Percentiles rank a stretch among this genome's conserved stretches.
Conservation (phyloP, 2,888 invertebrate genomes). For the Lochmaea crataegi region DNA sequence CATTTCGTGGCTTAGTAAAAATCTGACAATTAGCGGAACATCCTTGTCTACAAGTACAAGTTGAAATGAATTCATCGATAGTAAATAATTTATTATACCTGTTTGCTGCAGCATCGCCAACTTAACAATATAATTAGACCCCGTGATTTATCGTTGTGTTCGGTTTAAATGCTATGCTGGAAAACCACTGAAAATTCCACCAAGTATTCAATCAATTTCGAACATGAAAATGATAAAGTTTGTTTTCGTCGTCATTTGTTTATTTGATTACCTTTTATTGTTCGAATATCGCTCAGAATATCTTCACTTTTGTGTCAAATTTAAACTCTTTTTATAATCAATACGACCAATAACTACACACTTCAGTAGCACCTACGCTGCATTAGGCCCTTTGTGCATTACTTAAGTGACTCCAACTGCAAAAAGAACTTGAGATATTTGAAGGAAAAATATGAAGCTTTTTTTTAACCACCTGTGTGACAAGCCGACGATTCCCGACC, state of each 20-base stretch:
- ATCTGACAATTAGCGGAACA: conserved; percentile 37
- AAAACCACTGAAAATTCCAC: not conserved
- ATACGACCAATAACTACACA: not conserved
- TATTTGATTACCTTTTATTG: too few relatives aligned
- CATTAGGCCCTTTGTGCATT: not conserved
- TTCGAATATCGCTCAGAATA: too few relatives aligned
- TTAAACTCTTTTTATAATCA: too few relatives aligned
- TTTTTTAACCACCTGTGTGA: too few relatives aligned
- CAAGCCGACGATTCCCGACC: too few relatives aligned
- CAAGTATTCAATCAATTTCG: not conserved
- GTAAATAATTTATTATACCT: conserved; percentile 45
- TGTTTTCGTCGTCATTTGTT: not conserved
- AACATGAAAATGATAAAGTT: not conserved
- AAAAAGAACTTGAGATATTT: too few relatives aligned
- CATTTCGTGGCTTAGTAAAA: conserved; percentile 5
- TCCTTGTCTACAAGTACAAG: conserved; percentile 34
- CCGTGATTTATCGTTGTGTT: conserved; percentile 43
- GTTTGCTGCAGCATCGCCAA: conserved; percentile 43
- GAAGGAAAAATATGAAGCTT: too few relatives aligned
- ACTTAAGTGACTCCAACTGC: too few relatives aligned
- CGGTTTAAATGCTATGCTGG: conserved; percentile 6
- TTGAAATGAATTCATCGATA: conserved; percentile 43
- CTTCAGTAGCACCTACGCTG: not conserved
- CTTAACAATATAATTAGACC: conserved; percentile 48
- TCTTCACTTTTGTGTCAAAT: too few relatives aligned